Conservation (phyloP, 1,140 invertebrate genomes). For the Lucilia cuprina region DNA sequence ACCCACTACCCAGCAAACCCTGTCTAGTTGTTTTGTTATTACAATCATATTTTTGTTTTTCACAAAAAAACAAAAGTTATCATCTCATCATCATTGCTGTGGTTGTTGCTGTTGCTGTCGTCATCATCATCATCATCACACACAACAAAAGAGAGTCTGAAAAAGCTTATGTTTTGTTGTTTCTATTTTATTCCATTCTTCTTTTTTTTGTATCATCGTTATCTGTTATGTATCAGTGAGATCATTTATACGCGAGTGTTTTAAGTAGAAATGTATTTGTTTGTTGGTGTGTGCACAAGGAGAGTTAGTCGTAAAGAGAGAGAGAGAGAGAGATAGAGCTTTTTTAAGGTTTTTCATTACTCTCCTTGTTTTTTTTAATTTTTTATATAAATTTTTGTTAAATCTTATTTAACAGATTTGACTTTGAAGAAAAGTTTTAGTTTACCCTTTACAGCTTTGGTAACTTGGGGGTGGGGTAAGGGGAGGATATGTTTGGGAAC, state of each 20-base stretch:
- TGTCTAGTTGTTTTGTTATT: neutral
- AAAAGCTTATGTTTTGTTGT: neutral
- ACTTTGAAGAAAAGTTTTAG: neutral
- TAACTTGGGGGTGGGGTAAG: neutral
- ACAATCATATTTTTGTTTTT: neutral
- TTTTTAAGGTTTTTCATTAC: neutral
- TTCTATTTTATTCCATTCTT: too few relatives aligned
- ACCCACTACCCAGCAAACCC: neutral
- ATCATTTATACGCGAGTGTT: slow-evolving; percentile 38
- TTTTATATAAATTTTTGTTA: neutral
- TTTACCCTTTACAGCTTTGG: slow-evolving; percentile 8
- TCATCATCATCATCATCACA: neutral
- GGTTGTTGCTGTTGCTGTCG: neutral
- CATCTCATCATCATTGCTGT: too few relatives aligned
- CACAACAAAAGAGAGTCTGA: too few relatives aligned
- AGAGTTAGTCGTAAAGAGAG: too few relatives aligned
- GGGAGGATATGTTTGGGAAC: neutral
- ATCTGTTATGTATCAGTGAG: slow-evolving; percentile 20
- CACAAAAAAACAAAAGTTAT: neutral
- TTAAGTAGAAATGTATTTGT: neutral
- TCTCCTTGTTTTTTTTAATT: neutral
- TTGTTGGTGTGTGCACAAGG: neutral
- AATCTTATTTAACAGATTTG: neutral
- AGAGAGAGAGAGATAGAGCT: neutral
- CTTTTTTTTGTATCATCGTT: neutral